These are phyloP conservation scores for Donacobius atricapilla DNA, from an alignment of 2,113 vertebrate genomes.

Conservation along the genomic window DNA sequence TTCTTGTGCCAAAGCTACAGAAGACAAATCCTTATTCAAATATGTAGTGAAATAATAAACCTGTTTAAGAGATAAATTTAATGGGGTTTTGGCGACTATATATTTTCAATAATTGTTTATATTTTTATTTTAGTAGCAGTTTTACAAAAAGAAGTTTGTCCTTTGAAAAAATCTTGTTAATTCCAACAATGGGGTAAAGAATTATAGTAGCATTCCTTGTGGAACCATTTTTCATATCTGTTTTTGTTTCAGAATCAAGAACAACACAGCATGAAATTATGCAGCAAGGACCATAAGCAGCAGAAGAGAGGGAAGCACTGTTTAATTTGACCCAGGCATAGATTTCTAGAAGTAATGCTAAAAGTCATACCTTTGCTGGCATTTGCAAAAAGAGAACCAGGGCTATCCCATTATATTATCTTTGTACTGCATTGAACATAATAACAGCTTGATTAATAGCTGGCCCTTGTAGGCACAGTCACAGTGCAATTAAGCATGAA, in stretches of 20 bases:
- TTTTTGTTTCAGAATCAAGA: not conserved
- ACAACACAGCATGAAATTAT: slow-evolving; percentile 7
- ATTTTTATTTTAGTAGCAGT: slow-evolving; percentile 70
- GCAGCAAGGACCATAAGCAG: not conserved
- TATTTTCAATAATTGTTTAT: slow-evolving; percentile 76
- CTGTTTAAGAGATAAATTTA: slow-evolving; percentile 72
- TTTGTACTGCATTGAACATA: not conserved
- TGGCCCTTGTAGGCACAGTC: not conserved
- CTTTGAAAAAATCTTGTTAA: slow-evolving; percentile 3
- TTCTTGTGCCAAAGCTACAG: slow-evolving; percentile 62
- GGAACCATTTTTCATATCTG: not conserved
- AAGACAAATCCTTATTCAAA: slow-evolving; percentile 73
- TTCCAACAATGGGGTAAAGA: slow-evolving; percentile 21
- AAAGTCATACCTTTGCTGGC: not conserved
- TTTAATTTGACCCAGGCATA: not conserved
- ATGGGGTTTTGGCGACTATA: slow-evolving; percentile 57
- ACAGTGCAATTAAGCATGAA: not conserved
- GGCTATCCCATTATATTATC: not conserved
- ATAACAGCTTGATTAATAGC: not conserved
- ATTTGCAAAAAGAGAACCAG: not conserved
- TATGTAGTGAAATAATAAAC: slow-evolving; percentile 73
- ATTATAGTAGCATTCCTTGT: not conserved
- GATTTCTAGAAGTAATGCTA: not conserved
- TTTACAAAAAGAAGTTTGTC: slow-evolving; percentile 50
- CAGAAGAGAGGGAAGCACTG: not conserved